Conservation (phyloP, 2,888 invertebrate species). For the Cetonia aurata region DNA sequence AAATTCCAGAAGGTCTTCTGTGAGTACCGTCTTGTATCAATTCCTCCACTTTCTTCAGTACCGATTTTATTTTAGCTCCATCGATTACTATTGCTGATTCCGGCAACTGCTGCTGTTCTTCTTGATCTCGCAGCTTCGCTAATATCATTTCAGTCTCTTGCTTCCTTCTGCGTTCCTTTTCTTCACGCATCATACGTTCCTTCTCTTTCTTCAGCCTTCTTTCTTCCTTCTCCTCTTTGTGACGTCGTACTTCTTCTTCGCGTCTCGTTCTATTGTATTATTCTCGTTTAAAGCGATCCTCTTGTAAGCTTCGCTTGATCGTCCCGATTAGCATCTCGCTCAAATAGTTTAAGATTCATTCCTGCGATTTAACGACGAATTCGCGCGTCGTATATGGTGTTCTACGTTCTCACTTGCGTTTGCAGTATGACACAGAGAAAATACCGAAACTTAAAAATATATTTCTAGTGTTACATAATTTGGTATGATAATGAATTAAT, state of each 20-base stretch:
- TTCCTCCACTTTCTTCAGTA: background rate
- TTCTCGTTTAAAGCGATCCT: conserved; percentile 13
- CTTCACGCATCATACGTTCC: conserved; percentile 14
- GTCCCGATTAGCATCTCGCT: conserved; percentile 10
- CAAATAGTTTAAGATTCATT: conserved; percentile 11
- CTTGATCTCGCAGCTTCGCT: conserved; percentile 17
- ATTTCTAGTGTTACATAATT: no score
- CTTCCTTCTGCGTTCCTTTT: conserved; percentile 23
- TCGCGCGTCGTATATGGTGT: conserved; percentile 31
- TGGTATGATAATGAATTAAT: no score
- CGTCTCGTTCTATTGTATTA: conserved; percentile 12
- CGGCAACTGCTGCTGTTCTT: background rate
- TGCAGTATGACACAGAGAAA: no score
- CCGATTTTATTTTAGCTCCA: background rate
- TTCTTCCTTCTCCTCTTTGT: background rate
- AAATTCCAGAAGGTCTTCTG: conserved; percentile 6
- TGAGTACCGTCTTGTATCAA: conserved; percentile 5
- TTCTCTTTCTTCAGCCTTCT: conserved; percentile 12
- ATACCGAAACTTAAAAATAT: no score
- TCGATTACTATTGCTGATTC: conserved; percentile 3
- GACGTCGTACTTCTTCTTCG: conserved; percentile 4
- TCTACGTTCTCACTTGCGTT: conserved; percentile 7
- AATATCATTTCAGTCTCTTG: conserved; percentile 24
- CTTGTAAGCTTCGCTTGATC: conserved; percentile 3
- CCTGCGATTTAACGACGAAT: conserved; percentile 5